phyloP scores from a whole-genome alignment of 2,888 invertebrate species.

The Itoplectis maculator region DNA sequence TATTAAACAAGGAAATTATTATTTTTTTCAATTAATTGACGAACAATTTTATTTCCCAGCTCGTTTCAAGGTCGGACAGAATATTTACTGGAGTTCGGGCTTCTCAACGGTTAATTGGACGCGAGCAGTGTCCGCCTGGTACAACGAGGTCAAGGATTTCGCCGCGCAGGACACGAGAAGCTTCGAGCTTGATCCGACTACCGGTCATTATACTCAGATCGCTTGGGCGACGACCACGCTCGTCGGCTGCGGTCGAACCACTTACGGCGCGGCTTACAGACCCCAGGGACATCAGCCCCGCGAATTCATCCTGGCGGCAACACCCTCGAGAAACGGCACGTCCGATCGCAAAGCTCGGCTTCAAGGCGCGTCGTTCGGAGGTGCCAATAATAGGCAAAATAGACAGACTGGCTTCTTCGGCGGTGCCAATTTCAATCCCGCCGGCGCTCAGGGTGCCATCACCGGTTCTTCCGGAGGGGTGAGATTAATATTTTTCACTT shows the following conservation, averaged over 20 bases:
- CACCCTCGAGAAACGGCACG: not conserved
- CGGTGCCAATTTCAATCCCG: constrained; percentile 29
- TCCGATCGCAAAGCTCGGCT: not conserved
- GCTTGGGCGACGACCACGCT: constrained; percentile 44
- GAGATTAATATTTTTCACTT: not conserved
- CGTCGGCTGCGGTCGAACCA: constrained; percentile 50
- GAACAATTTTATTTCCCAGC: constrained; percentile 64
- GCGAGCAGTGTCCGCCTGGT: constrained; percentile 79
- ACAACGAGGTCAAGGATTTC: constrained; percentile 77
- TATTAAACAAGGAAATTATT: not conserved
- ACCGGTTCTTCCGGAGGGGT: constrained; percentile 19
- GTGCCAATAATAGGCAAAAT: too few relatives aligned
- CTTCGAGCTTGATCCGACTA: constrained; percentile 18
- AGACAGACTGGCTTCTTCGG: constrained; percentile 46
- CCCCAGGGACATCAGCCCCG: constrained; percentile 17
- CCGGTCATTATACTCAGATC: constrained; percentile 53
- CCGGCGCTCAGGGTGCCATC: constrained; percentile 38
- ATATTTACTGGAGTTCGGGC: constrained; percentile 73
- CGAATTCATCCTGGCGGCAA: constrained; percentile 41
- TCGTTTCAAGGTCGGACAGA: constrained; percentile 83
- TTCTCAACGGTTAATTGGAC: constrained; percentile 74
- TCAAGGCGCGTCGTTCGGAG: too few relatives aligned
- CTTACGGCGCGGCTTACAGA: constrained; percentile 22
- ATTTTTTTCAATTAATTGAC: not conserved
- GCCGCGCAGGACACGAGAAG: constrained; percentile 47